Evolutionary conservation across 2,113 vertebrate genomes (phyloP).

Genomic region (Athene noctua): DNA sequence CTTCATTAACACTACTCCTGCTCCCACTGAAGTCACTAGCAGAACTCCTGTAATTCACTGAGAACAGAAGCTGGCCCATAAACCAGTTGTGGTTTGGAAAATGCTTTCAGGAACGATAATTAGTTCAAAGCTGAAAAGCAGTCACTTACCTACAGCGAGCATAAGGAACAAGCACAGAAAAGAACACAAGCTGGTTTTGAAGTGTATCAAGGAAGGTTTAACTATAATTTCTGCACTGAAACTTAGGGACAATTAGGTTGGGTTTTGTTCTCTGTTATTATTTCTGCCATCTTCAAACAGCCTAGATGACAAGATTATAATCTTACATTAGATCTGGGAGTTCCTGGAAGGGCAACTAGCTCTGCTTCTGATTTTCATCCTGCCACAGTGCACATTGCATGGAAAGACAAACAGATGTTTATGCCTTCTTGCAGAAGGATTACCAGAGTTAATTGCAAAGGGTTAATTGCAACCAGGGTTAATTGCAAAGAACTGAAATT

Average conservation of each 20-base stretch:
- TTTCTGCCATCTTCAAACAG: not conserved
- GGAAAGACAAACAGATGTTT: not conserved
- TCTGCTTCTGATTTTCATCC: slow-evolving; percentile 37
- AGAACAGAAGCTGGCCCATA: not conserved
- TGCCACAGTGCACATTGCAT: not conserved
- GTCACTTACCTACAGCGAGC: not conserved
- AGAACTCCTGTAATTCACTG: not conserved
- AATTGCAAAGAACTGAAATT: not conserved
- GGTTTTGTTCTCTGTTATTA: not conserved
- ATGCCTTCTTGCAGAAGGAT: not conserved
- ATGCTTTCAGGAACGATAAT: not conserved
- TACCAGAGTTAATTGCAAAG: not conserved
- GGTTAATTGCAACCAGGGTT: not conserved
- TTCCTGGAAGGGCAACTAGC: not conserved
- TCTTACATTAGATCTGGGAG: not conserved
- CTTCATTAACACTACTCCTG: not conserved
- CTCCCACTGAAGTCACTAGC: not conserved
- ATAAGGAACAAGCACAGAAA: not conserved
- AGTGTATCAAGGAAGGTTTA: not conserved
- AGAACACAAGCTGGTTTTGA: not conserved
- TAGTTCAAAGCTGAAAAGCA: slow-evolving; percentile 16
- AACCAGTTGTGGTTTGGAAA: not conserved
- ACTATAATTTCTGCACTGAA: not conserved
- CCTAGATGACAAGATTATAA: not conserved
- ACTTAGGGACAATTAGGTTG: not conserved